A percentile compares a stretch with the other conserved stretches of the same genome.
Conservation (phyloP, 2,888 invertebrate genomes). For the Drosophila yooni region DNA sequence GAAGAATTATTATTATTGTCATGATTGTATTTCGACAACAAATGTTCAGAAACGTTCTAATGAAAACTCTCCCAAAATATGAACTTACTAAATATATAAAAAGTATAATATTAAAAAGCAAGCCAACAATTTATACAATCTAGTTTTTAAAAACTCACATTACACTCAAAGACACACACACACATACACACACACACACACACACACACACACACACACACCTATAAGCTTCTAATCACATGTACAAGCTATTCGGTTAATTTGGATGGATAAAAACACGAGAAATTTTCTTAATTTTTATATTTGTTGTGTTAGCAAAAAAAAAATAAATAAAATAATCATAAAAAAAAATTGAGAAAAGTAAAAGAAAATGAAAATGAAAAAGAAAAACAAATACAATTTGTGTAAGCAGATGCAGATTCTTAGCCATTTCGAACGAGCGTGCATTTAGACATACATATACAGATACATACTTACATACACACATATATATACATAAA, state of each 20-base stretch:
- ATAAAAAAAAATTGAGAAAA: constrained; percentile 8
- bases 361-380: constrained; percentile 13
- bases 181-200: constrained; percentile 10
- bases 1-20: constrained; percentile 34
- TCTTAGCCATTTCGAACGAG: constrained; percentile 78
- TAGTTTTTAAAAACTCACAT: constrained; percentile 58
- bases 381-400: constrained; percentile 25
- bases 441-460: constrained; percentile 72
- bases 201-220: constrained; percentile 31
- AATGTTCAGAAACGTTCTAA: constrained; percentile 20
- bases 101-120: constrained; percentile 68
- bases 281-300: constrained; percentile 45
- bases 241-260: constrained; percentile 56
- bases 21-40: constrained; percentile 45
- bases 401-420: constrained; percentile 54
- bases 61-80: constrained; percentile 20
- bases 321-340: constrained; percentile 8
- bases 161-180: constrained; percentile 30
- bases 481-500: constrained; percentile 12
- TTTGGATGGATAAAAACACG: constrained; percentile 41
- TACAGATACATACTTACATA: constrained; percentile 31
- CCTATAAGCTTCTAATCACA: constrained; percentile 42
- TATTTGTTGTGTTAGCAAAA: constrained; percentile 63
- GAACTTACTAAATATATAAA: constrained; percentile 33
- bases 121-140: constrained; percentile 80